Conservation (phyloP, 2,113 vertebrate species). For the Notothenia coriiceps region DNA sequence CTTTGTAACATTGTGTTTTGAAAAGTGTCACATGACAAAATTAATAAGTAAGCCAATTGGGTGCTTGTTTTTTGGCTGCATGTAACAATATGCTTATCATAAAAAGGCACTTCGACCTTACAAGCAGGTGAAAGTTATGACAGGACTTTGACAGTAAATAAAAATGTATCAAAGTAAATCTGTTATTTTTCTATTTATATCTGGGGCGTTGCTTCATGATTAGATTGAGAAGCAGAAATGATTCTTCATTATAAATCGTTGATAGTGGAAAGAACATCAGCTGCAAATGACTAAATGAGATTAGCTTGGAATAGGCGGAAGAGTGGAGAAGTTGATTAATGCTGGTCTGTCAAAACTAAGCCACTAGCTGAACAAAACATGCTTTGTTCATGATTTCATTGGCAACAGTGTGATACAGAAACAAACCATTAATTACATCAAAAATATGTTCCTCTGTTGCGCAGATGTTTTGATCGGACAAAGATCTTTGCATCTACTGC, state of each 20-base stretch:
- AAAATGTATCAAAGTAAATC: slow-evolving; percentile 2
- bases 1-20: background rate
- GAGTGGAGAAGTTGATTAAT: slow-evolving; percentile 71
- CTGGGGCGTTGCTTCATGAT: slow-evolving; percentile 53
- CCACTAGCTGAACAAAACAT: slow-evolving; percentile 57
- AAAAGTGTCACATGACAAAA: background rate
- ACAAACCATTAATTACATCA: background rate
- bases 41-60: background rate
- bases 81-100: slow-evolving; percentile 5
- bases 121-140: background rate
- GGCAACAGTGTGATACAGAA: slow-evolving; percentile 6
- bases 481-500: background rate
- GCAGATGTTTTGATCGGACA: background rate
- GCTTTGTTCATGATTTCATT: slow-evolving; percentile 28
- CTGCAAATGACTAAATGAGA: slow-evolving; percentile 74
- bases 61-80: background rate
- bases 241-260: slow-evolving; percentile 76
- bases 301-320: slow-evolving; percentile 78
- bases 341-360: slow-evolving; percentile 50
- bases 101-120: background rate
- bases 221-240: slow-evolving; percentile 65
- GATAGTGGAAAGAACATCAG: slow-evolving; percentile 83
- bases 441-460: background rate
- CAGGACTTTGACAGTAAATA: background rate
- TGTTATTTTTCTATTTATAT: slow-evolving; percentile 60